Percentiles rank a stretch among this genome's conserved stretches.
Conservation (phyloP, 2,797 vertebrate species). For the Ficedula albicollis region DNA sequence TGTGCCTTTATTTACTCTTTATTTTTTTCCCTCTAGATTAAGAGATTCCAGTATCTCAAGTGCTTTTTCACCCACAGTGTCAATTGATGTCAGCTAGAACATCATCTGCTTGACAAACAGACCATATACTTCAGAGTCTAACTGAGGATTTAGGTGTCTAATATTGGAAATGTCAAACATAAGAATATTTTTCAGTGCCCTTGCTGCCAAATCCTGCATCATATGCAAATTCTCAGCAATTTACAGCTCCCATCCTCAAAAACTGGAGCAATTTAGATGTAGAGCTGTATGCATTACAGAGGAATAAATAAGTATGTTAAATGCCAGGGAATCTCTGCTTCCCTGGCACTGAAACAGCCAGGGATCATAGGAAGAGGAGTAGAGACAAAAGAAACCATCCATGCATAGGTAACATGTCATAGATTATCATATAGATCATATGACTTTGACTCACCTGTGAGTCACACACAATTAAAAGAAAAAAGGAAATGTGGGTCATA, state of each 20-base stretch:
- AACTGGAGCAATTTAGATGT: background rate
- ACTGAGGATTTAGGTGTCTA: constrained; percentile 1
- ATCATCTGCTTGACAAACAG: background rate
- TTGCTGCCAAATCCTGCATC: background rate
- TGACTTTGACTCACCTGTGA: background rate
- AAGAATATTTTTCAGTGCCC: background rate
- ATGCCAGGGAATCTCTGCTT: background rate
- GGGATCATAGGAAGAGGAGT: background rate
- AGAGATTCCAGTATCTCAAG: background rate
- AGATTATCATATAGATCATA: background rate
- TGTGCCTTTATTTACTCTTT: background rate
- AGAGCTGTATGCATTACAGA: background rate
- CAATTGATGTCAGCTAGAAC: background rate
- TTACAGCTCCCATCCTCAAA: constrained; percentile 4
- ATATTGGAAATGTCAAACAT: constrained; percentile 4
- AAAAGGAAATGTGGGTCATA: fast-evolving
- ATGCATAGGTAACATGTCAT: background rate
- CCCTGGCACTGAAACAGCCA: background rate
- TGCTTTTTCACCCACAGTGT: background rate
- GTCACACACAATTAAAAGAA: background rate
- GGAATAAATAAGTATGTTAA: background rate
- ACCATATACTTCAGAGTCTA: background rate
- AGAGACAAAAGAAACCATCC: background rate
- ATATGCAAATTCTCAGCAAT: background rate
- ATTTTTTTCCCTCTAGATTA: background rate